phyloP scores from a whole-genome alignment of 37 sponge, comb jelly and placozoan species.

The Axinella damicornis region DNA sequence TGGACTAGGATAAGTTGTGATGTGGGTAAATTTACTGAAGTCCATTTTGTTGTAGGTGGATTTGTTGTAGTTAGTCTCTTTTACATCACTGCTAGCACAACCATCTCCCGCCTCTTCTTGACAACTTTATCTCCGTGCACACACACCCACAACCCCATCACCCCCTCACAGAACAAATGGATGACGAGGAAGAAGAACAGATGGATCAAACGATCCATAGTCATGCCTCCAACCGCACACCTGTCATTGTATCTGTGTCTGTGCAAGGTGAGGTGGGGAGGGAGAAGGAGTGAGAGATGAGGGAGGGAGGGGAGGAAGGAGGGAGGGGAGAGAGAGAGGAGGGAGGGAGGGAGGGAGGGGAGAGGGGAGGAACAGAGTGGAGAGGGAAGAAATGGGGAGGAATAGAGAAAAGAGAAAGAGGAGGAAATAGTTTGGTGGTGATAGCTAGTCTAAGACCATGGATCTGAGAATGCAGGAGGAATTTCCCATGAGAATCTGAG shows the following conservation, averaged over 20 bases:
- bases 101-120: neutral
- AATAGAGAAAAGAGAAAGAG: neutral
- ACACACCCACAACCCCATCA: neutral
- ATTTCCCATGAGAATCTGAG: too few species aligned
- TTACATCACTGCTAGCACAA: too few species aligned
- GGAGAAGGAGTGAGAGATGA: neutral
- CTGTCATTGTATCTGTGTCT: constrained; percentile 53
- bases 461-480: too few species aligned
- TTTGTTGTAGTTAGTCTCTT: too few species aligned
- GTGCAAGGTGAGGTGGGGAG: neutral
- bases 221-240: constrained; percentile 15
- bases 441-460: too few species aligned
- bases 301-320: neutral
- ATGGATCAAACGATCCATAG: constrained; percentile 35
- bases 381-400: too few species aligned
- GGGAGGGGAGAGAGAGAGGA: neutral
- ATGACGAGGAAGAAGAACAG: constrained; percentile 40
- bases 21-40: too few species aligned
- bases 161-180: constrained; percentile 36
- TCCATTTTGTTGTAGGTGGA: too few species aligned
- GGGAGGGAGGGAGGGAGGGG: neutral
- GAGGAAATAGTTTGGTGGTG: too few species aligned
- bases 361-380: neutral
- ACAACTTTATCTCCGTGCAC: neutral
- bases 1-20: too few species aligned